A percentile compares a stretch with the other conserved stretches of the same genome.
Conservation (phyloP, 1,140 invertebrate species). For the Drosophila takahashii region DNA sequence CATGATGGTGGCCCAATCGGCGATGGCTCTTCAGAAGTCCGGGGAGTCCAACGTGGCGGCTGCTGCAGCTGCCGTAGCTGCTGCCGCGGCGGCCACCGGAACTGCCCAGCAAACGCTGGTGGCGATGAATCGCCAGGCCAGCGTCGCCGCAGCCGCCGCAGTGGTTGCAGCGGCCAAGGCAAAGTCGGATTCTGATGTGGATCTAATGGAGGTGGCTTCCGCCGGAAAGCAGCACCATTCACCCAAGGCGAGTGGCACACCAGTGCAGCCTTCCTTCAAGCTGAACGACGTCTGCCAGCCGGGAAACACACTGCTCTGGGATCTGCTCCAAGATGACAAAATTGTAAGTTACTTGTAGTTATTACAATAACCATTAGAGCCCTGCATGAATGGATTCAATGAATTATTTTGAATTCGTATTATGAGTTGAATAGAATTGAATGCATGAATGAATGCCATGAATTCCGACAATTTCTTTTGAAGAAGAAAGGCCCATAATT, state of each 20-base stretch:
- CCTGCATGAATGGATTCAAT: no score
- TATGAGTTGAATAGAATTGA: no score
- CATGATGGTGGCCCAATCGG: constrained; percentile 77
- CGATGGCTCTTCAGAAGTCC: constrained; percentile 77
- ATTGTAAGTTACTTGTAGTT: constrained; percentile 88
- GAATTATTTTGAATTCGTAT: no score
- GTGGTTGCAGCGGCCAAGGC: constrained; percentile 59
- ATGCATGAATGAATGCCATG: no score
- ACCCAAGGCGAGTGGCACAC: constrained; percentile 41
- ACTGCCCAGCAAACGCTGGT: constrained; percentile 74
- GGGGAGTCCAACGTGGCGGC: constrained; percentile 69
- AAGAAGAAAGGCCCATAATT: no score
- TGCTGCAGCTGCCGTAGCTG: constrained; percentile 72
- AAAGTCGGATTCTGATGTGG: constrained; percentile 66
- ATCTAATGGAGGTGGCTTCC: constrained; percentile 44
- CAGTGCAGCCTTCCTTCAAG: constrained; percentile 87
- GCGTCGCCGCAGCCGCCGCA: constrained; percentile 65
- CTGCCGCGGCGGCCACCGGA: constrained; percentile 71
- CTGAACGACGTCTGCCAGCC: constrained; percentile 93
- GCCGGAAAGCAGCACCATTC: constrained; percentile 72
- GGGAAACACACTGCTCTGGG: constrained; percentile 96
- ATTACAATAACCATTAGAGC: background rate
- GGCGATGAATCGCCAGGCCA: constrained; percentile 66
- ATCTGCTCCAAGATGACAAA: constrained; percentile 96
- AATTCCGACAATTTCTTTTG: no score